Evolutionary conservation across 35 echinoderm and acorn worm species (phyloP).

Genomic region (Diadema setosum): DNA sequence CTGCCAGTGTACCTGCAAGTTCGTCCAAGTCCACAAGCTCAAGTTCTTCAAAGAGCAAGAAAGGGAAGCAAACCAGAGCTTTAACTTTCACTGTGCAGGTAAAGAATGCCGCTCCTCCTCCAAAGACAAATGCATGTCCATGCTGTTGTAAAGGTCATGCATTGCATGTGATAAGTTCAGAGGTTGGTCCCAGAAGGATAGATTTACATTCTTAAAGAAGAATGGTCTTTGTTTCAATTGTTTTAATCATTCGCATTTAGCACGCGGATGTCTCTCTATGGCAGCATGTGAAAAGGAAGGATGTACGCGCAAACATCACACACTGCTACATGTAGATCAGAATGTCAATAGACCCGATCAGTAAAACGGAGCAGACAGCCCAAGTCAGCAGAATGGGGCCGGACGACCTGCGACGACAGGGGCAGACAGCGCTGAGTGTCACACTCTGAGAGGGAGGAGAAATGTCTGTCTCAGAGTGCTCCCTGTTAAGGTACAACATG

Average conservation of each 20-base stretch:
- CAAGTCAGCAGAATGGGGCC: constrained; percentile 11
- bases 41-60: too few species aligned
- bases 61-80: too few species aligned
- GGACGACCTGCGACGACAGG: neutral
- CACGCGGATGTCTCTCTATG: neutral
- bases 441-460: neutral
- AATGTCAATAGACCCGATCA: neutral
- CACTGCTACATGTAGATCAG: neutral
- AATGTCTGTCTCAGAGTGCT: constrained; percentile 13
- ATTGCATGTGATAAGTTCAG: too few species aligned
- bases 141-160: too few species aligned
- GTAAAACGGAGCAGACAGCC: neutral
- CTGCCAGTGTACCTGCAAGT: too few species aligned
- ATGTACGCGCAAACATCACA: neutral
- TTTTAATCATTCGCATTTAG: neutral
- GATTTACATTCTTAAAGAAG: neutral
- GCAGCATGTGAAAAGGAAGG: neutral
- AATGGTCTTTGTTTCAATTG: neutral
- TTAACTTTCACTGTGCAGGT: too few species aligned
- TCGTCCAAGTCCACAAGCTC: too few species aligned
- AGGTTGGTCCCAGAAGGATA: neutral
- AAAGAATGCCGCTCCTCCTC: too few species aligned
- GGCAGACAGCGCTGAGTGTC: neutral
- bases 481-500: constrained; percentile 23
- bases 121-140: too few species aligned